phyloP scores from a whole-genome alignment of 2,888 invertebrate species.

The Heliconius sara region DNA sequence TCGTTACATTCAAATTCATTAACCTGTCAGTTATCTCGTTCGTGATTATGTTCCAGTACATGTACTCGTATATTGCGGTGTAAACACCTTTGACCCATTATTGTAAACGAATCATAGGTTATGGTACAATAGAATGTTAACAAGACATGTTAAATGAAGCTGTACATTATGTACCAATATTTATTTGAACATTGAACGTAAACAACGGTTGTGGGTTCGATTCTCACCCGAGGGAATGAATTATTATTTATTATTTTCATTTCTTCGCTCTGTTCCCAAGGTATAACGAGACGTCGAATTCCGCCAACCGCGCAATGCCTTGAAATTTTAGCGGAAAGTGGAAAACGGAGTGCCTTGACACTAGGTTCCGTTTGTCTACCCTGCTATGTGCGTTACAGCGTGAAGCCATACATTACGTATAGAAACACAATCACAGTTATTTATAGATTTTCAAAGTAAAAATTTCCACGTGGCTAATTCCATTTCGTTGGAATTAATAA shows the following conservation, averaged over 20 bases:
- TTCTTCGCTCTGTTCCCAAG: no score
- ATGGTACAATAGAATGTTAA: constrained; percentile 32
- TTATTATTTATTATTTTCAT: no score
- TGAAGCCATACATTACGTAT: not conserved
- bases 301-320: no score
- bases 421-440: not conserved
- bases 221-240: no score
- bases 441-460: not conserved
- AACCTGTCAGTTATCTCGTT: constrained; percentile 12
- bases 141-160: constrained; percentile 21
- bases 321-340: no score
- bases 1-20: constrained; percentile 6
- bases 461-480: not conserved
- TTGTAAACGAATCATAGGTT: constrained; percentile 58
- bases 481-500: not conserved
- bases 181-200: no score
- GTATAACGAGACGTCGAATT: no score
- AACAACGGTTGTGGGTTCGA: no score
- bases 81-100: constrained; percentile 42
- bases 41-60: constrained; percentile 8
- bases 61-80: not conserved
- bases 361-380: no score
- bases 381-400: no score
- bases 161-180: not conserved
- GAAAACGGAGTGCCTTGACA: no score